Base-by-base conservation (phyloP, 2,888 invertebrate species). In the Drosophila hamatofila region DNA sequence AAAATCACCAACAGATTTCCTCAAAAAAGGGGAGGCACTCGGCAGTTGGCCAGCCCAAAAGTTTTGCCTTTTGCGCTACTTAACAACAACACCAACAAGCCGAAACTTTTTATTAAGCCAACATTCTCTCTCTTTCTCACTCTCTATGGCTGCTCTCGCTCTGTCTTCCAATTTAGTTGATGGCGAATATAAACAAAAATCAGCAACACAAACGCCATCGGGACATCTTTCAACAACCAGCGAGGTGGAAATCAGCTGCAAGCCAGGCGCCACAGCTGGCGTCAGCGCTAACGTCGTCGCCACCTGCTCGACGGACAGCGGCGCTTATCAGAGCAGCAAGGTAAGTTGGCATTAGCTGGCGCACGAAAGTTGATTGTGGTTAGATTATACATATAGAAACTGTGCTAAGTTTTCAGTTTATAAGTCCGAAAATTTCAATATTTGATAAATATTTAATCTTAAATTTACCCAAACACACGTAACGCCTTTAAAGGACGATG, bases 141-240 rank as follows among this genome's bases (percentile, higher is more conserved):
- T 39, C 35, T 48, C 16, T 16, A 48, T 44, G 7, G 21, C 61
- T 64, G 46, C 35, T 49, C 55, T 60, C 39, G 23, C 57, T 59
- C 61, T 51, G 16, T 27, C 18, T 48, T 21, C 44, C 70, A 70
- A 66, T 71, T 68, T 73, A 92, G 92, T 91, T 76, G 96, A 95
- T 94, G 95, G 95, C 80, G 95, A 96, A 93, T 96, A 95, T 93
- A 96, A 96, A 93, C 94, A 96, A 91, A 95, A 95, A 89, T 95
- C 95, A 90, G 95, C 95, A 88, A 95, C 94, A 81, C 95, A 95
- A 92, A 95, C 95, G 80, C 95, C 95, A 71, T 94, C 95, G 80
- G 94, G 94, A 83, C 94, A 93, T 91, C 91, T 92, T 87, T 93
- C 93, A 62, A 91, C 92, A 63, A 92, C 92, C 80, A 93, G 92